Conservation (phyloP, 2,888 invertebrate genomes). For the Brachypterus glaber region DNA sequence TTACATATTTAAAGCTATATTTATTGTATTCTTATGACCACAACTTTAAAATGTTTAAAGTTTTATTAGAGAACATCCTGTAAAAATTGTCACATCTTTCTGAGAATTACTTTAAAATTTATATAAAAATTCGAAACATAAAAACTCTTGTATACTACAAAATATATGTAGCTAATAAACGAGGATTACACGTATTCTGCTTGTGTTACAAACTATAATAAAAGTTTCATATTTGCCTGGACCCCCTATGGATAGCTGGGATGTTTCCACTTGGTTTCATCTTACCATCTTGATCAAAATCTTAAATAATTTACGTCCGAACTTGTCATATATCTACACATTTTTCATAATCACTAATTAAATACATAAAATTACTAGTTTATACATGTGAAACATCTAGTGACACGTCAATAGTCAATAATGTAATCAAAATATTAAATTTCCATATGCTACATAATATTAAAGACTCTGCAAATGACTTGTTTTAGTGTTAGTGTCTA, state of each 20-base stretch:
- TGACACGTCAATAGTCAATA: slow-evolving; percentile 1
- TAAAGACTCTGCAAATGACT: too few species aligned
- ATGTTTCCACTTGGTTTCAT: slow-evolving; percentile 31
- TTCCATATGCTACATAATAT: too few species aligned
- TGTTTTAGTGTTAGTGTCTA: too few species aligned
- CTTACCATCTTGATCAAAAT: slow-evolving; percentile 32
- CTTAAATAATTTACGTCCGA: slow-evolving; percentile 29
- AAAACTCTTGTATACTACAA: slow-evolving; percentile 7
- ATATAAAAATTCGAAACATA: slow-evolving; percentile 1
- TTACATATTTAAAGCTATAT: too few species aligned
- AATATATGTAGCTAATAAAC: slow-evolving; percentile 27
- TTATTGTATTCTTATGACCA: too few species aligned
- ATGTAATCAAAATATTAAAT: too few species aligned
- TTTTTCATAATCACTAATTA: slow-evolving; percentile 7
- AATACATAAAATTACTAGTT: slow-evolving; percentile 3
- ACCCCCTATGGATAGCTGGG: slow-evolving; percentile 28
- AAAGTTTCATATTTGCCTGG: slow-evolving; percentile 29
- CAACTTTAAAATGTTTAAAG: too few species aligned
- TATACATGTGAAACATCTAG: not conserved
- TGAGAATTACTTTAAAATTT: not conserved
- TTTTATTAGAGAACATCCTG: too few species aligned
- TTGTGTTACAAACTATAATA: slow-evolving; percentile 28
- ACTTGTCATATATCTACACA: slow-evolving; percentile 14
- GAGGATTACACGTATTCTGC: slow-evolving; percentile 25
- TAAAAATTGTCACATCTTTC: not conserved